Percentiles rank a stretch among this genome's conserved stretches.
These are phyloP conservation scores for Thysanoteuthis rhombus DNA, from an alignment of 2,888 invertebrate species.

Conservation along the genomic window DNA sequence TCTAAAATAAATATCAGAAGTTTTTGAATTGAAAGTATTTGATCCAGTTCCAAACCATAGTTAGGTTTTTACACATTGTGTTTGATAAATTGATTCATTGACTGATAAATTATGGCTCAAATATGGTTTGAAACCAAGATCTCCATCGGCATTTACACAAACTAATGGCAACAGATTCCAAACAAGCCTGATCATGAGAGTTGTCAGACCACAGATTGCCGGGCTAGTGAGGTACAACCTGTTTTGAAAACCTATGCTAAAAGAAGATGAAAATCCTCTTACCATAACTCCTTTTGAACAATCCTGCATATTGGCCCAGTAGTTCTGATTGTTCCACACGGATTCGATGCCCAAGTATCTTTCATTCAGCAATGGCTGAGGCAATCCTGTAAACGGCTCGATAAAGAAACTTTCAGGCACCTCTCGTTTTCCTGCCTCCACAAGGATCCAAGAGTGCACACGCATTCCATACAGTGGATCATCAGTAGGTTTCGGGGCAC, in stretches of 20 bases:
- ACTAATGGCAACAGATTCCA: no score
- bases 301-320: constrained; percentile 70
- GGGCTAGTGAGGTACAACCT: no score
- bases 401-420: constrained; percentile 80
- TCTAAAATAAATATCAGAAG: no score
- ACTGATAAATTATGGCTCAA: no score
- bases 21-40: no score
- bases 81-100: no score
- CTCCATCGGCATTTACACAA: no score
- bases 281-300: constrained; percentile 67
- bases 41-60: no score
- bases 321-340: constrained; percentile 87
- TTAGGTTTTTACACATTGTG: no score
- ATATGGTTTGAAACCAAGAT: no score
- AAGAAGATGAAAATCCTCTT: constrained; percentile 32
- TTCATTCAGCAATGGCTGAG: constrained; percentile 71
- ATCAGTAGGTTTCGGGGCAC: constrained; percentile 63
- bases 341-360: constrained; percentile 83
- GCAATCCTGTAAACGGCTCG: constrained; percentile 83
- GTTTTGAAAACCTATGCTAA: neutral
- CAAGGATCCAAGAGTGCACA: constrained; percentile 85
- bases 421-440: constrained; percentile 75
- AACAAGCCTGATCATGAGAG: no score
- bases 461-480: constrained; percentile 67
- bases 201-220: no score